Percentiles rank a stretch among this genome's conserved stretches.
Conservation (phyloP, 2,113 vertebrate genomes). For the Apeltes quadracus region DNA sequence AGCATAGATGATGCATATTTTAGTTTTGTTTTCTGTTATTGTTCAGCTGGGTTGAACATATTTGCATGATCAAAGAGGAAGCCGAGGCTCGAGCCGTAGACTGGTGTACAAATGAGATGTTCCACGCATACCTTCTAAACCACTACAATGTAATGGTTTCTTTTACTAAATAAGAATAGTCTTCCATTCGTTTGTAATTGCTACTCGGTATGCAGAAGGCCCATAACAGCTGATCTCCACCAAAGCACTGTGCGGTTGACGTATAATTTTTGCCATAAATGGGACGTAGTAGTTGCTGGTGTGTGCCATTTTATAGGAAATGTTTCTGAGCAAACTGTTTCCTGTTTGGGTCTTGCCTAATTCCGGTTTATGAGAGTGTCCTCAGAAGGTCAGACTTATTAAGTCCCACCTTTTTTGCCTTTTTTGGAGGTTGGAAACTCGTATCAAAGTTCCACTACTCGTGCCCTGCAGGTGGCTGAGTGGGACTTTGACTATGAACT, state of each 20-base stretch:
- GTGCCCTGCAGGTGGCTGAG: neutral
- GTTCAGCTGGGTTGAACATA: neutral
- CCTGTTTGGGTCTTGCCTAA: neutral
- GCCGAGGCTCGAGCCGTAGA: neutral
- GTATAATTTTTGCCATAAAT: neutral
- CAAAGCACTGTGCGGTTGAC: neutral
- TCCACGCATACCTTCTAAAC: no score
- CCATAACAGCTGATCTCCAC: neutral
- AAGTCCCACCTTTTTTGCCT: no score
- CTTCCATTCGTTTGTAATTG: neutral
- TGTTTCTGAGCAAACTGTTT: neutral
- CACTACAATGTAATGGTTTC: no score
- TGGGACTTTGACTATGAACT: neutral
- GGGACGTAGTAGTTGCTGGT: neutral
- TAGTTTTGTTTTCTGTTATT: neutral
- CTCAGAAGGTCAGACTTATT: neutral
- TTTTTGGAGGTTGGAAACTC: neutral
- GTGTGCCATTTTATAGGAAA: neutral
- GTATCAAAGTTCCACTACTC: neutral
- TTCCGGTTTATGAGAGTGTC: constrained; percentile 1
- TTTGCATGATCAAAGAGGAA: neutral
- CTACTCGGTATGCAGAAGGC: neutral
- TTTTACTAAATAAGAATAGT: no score
- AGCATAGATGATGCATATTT: neutral
- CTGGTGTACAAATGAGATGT: neutral